phyloP scores from a whole-genome alignment of 2,888 invertebrate genomes.

The Hololepta plana region DNA sequence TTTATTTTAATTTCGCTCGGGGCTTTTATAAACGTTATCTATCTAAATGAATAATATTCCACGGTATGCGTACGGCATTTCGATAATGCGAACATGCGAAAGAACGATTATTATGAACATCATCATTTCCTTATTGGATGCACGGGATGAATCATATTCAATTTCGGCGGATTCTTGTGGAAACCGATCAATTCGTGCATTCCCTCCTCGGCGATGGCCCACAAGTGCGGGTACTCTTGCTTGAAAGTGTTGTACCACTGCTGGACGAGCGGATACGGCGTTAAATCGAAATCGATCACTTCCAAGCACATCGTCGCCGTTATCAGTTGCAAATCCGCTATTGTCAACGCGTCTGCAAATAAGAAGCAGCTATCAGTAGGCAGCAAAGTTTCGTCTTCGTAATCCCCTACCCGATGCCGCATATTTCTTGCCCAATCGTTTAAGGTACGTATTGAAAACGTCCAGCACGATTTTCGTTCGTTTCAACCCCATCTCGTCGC shows the following conservation, averaged over 20 bases:
- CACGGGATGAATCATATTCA: constrained; percentile 53
- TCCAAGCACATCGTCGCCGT: constrained; percentile 57
- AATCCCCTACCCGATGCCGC: constrained; percentile 36
- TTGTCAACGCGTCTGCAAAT: constrained; percentile 41
- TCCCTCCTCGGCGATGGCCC: constrained; percentile 48
- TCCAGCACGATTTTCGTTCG: constrained; percentile 47
- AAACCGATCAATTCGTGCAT: constrained; percentile 50
- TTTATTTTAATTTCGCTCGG: too few species aligned
- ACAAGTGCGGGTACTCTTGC: constrained; percentile 43
- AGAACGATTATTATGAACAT: too few species aligned
- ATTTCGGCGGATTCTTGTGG: constrained; percentile 53
- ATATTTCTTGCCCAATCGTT: constrained; percentile 39
- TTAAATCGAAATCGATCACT: constrained; percentile 46
- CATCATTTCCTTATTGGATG: constrained; percentile 42
- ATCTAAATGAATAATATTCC: too few species aligned
- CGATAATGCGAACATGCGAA: too few species aligned
- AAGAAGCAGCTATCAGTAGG: constrained; percentile 4
- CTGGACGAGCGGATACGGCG: constrained; percentile 34
- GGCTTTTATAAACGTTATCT: too few species aligned
- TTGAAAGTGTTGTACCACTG: constrained; percentile 60
- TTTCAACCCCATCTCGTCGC: constrained; percentile 46
- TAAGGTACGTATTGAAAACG: constrained; percentile 48
- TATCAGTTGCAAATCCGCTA: constrained; percentile 56
- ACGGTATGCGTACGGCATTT: too few species aligned
- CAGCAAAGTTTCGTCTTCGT: neutral